Evolutionary conservation across 2,113 vertebrate species (phyloP).

Genomic region (Etheostoma spectabile): DNA sequence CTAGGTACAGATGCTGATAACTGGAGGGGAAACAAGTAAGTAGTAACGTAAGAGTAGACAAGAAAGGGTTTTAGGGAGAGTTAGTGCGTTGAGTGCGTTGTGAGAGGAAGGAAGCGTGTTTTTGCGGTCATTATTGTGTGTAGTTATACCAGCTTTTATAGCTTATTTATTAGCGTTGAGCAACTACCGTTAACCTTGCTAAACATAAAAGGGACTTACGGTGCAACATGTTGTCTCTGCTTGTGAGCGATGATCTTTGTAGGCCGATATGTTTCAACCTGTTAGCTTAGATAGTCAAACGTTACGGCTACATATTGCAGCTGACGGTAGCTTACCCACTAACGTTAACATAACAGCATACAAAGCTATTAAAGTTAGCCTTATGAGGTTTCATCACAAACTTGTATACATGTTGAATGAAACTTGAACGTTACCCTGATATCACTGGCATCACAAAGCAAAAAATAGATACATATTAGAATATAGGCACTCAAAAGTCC

Average conservation of each 20-base stretch:
- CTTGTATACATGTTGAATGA: neutral
- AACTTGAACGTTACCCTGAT: too few species aligned
- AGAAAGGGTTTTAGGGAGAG: accelerated
- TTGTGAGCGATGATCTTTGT: neutral
- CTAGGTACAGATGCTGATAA: neutral
- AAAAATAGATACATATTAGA: too few species aligned
- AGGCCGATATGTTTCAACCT: neutral
- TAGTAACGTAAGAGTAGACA: neutral
- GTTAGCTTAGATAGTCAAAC: neutral
- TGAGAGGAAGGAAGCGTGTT: too few species aligned
- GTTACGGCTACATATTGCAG: too few species aligned
- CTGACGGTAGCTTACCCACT: neutral
- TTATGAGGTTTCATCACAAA: neutral
- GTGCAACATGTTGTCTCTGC: neutral
- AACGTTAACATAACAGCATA: neutral
- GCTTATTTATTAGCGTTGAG: too few species aligned
- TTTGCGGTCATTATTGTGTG: too few species aligned
- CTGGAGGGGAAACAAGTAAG: neutral
- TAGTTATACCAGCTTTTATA: neutral
- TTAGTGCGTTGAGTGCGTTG: too few species aligned
- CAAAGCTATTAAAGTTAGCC: neutral
- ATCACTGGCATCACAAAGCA: neutral
- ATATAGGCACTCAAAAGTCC: too few species aligned
- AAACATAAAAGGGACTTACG: neutral
- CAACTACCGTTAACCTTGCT: neutral